Conservation (phyloP, 2,797 vertebrate genomes). For the Sebastes matsubarae region DNA sequence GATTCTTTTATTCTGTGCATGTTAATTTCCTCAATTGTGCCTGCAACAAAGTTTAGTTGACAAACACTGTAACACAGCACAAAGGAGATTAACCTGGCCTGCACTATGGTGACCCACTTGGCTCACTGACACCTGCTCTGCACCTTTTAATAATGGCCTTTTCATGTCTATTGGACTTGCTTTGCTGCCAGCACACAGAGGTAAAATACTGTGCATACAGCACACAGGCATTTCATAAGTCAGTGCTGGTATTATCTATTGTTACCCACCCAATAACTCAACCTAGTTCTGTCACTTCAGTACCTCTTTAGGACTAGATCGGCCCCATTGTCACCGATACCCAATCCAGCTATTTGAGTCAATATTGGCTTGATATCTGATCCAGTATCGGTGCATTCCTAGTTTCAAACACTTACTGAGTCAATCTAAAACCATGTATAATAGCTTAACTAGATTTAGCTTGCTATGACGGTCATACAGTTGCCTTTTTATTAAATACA, state of each 20-base stretch:
- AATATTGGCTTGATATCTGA: too few species aligned
- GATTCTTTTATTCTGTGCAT: background rate
- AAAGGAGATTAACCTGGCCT: conserved; percentile 1
- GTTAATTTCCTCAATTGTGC: background rate
- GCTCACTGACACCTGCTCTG: conserved; percentile 2
- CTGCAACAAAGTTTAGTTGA: background rate
- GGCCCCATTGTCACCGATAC: too few species aligned
- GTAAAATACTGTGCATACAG: background rate
- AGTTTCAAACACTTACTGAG: background rate
- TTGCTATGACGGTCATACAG: background rate
- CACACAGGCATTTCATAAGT: background rate
- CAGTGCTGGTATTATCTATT: background rate
- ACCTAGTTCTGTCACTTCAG: background rate
- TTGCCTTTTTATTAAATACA: background rate
- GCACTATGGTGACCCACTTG: conserved; percentile 3
- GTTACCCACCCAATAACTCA: background rate
- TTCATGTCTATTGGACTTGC: background rate
- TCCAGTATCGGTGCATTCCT: too few species aligned
- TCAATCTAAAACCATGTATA: background rate
- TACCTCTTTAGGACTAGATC: background rate
- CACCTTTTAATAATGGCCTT: background rate
- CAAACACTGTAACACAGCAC: background rate
- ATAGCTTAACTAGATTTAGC: background rate
- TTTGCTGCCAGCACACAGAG: background rate
- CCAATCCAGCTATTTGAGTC: too few species aligned